Evolutionary conservation across 2,113 vertebrate species (phyloP).

Genomic region (Toxostoma redivivum): DNA sequence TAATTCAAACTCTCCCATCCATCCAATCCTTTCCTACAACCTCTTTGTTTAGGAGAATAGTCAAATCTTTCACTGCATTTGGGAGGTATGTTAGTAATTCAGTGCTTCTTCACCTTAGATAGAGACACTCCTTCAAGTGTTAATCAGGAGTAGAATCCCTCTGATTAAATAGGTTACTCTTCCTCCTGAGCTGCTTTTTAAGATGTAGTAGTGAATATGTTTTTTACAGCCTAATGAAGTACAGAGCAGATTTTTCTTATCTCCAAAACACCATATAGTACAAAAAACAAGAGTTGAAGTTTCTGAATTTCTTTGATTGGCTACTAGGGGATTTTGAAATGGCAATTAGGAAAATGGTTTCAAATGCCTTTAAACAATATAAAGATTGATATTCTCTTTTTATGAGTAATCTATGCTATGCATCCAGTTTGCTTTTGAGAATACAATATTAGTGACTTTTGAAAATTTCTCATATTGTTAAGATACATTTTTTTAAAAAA

Average conservation of each 20-base stretch:
- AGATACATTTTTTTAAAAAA: rapidly evolving
- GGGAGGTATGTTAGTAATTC: not conserved
- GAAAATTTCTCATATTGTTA: not conserved
- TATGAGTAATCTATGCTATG: not conserved
- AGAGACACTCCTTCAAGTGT: not conserved
- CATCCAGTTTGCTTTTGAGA: not conserved
- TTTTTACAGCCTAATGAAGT: not conserved
- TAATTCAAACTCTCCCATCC: not conserved
- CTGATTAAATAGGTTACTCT: not conserved
- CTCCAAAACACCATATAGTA: not conserved
- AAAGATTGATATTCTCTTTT: not conserved
- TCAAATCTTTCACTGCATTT: not conserved
- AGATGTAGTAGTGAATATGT: not conserved
- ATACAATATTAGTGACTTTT: not conserved
- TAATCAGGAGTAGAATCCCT: not conserved
- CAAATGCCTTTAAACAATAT: not conserved
- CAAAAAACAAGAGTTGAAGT: not conserved
- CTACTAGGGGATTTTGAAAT: not conserved
- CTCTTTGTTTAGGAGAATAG: not conserved
- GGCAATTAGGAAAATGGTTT: not conserved
- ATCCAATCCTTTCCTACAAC: not conserved
- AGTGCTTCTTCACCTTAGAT: not conserved
- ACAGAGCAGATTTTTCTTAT: not conserved
- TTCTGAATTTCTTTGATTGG: not conserved
- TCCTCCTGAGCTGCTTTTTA: not conserved